Evolutionary conservation across 2,888 invertebrate species (phyloP).

Genomic region (Drosophila setosimentum): DNA sequence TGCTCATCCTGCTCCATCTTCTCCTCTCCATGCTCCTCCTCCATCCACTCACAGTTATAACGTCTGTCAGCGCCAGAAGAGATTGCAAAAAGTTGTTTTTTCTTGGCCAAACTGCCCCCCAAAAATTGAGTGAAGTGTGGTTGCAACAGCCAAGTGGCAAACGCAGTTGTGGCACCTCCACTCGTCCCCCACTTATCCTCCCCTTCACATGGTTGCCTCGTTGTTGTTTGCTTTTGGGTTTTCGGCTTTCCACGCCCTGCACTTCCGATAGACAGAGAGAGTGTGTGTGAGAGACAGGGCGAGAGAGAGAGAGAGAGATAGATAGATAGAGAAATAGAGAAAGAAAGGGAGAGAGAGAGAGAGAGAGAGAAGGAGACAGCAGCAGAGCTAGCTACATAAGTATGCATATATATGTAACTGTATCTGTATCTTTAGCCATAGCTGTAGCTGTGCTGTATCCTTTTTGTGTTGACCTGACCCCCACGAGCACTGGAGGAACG

Average conservation of each 20-base stretch:
- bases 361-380: constrained; percentile 30
- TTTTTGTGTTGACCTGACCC: constrained; percentile 47
- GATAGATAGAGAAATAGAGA: not conserved
- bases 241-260: constrained; percentile 56
- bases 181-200: not conserved
- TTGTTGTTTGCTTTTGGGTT: constrained; percentile 55
- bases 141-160: constrained; percentile 67
- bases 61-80: constrained; percentile 56
- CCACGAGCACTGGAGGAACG: constrained; percentile 15
- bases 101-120: constrained; percentile 5
- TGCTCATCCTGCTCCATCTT: not conserved
- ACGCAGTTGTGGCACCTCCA: constrained; percentile 37
- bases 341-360: not conserved
- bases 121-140: constrained; percentile 50
- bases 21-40: not conserved
- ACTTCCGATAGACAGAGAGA: constrained; percentile 28
- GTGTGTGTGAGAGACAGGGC: not conserved
- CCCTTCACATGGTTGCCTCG: constrained; percentile 3
- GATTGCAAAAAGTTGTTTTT: constrained; percentile 42
- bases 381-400: constrained; percentile 15
- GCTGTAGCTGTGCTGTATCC: constrained; percentile 11
- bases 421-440: constrained; percentile 18
- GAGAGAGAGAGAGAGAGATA: not conserved
- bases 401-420: constrained; percentile 12
- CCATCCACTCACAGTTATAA: constrained; percentile 41